Evolutionary conservation across 2,888 invertebrate genomes (phyloP), one percentile per base, ranked within the genome.

Genomic region (Cylloceria caligata): DNA sequence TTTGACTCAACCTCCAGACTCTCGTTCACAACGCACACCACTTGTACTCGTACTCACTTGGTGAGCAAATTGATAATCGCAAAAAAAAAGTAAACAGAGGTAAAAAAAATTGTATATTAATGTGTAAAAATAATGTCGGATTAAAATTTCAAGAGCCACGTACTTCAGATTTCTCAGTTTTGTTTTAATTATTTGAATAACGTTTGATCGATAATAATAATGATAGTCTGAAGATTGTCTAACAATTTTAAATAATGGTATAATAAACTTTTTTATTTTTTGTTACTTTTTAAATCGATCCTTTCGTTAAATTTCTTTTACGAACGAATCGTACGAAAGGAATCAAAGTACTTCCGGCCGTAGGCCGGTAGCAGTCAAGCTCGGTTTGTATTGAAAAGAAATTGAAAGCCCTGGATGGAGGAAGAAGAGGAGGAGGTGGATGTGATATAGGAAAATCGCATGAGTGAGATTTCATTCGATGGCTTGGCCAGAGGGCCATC

Each of bases 381-480:
- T n/a, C n/a, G n/a, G n/a, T n/a, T n/a, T n/a, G 11, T 57, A 21
- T 7, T 39, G 42, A 55, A 60, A 62, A 72, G 42, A 36, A 62
- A 72, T 67, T 52, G 68, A 52, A 76, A 74, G 36, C n/a, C n/a
- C n/a, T n/a, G n/a, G n/a, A n/a, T n/a, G n/a, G n/a, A n/a, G n/a
- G n/a, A n/a, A n/a, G n/a, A n/a, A n/a, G n/a, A n/a, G n/a, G n/a
- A n/a, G n/a, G n/a, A n/a, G n/a, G n/a, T n/a, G n/a, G n/a, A n/a
- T 34, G 52, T 52, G 64, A 68, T 11, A 36, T 11, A 39, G 7
- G n/a, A 39, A 21, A 30, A 24, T 24, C 24, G 39, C 42, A 45
- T 34, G 42, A 52, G 42, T 21, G 39, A 74, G 24, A 65, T 65
- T 45, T 67, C 24, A 55, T 81, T 76, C 67, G 73, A 52, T 39